phyloP scores from a whole-genome alignment of 2,113 vertebrate genomes.

The Toxotes chatareus region DNA sequence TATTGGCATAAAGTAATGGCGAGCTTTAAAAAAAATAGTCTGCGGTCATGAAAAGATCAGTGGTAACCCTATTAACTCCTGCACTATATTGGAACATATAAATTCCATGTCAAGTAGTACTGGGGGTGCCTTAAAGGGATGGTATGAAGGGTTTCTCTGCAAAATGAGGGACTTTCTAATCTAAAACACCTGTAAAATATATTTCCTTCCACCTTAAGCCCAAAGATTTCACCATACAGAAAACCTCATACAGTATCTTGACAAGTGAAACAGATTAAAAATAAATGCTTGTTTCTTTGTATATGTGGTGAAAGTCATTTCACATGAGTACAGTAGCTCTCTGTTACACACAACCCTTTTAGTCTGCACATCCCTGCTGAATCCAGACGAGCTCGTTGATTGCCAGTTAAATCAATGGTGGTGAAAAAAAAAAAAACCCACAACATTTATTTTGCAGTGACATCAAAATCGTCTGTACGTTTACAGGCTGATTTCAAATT shows the following conservation, averaged over 20 bases:
- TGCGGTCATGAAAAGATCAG: not conserved
- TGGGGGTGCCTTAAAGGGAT: not conserved
- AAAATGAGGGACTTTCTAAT: not conserved
- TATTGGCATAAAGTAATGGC: not conserved
- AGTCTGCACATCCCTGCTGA: not conserved
- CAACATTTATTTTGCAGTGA: conserved; percentile 45
- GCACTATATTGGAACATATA: not conserved
- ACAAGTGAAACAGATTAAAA: not conserved
- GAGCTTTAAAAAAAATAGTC: not conserved
- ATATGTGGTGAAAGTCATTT: not conserved
- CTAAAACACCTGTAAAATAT: not conserved
- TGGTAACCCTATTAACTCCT: not conserved
- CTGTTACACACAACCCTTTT: not conserved
- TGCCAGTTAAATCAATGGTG: not conserved
- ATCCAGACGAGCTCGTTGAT: not conserved
- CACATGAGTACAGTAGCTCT: not conserved
- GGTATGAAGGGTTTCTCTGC: not conserved
- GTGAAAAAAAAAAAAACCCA: conserved; percentile 10
- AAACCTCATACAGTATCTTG: not conserved
- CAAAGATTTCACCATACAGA: not conserved
- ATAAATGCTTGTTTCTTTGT: not conserved
- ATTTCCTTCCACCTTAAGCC: not conserved
- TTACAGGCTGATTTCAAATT: conserved; percentile 65
- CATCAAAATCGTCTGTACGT: conserved; percentile 32
- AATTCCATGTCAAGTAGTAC: not conserved